These are phyloP conservation scores for Leucopternis melanops DNA, from an alignment of 2,113 vertebrate genomes.

Conservation along the genomic window DNA sequence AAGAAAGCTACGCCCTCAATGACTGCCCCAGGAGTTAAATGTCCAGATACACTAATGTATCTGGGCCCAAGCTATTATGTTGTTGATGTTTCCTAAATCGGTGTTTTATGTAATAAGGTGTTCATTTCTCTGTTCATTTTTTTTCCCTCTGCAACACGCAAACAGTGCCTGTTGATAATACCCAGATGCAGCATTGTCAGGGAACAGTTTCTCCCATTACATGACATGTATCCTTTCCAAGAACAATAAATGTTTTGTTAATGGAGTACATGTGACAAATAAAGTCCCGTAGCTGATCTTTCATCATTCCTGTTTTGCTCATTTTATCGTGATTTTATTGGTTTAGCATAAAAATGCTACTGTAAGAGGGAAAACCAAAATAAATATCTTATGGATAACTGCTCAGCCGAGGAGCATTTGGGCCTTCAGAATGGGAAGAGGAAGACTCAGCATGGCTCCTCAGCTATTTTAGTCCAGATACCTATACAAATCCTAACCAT, in stretches of 20 bases:
- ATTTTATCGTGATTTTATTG: neutral
- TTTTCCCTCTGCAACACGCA: neutral
- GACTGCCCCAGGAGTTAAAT: neutral
- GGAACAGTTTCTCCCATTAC: neutral
- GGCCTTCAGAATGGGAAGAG: neutral
- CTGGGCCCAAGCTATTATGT: neutral
- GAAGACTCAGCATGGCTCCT: neutral
- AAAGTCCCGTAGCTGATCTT: neutral
- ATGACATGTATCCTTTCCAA: neutral
- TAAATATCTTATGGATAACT: neutral
- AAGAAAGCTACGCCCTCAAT: neutral
- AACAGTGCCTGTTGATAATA: neutral
- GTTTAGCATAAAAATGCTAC: neutral
- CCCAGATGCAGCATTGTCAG: neutral
- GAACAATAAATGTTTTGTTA: neutral
- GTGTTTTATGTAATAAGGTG: neutral
- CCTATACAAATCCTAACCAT: neutral
- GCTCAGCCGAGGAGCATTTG: neutral
- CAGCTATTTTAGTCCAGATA: neutral
- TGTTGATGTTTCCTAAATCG: neutral
- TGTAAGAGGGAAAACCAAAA: neutral
- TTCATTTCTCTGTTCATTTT: neutral
- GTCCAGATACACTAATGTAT: neutral
- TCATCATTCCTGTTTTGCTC: neutral
- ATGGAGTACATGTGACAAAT: neutral